phyloP scores from a whole-genome alignment of 37 sponge, comb jelly and placozoan species.

The Aplysina aerophoba region DNA sequence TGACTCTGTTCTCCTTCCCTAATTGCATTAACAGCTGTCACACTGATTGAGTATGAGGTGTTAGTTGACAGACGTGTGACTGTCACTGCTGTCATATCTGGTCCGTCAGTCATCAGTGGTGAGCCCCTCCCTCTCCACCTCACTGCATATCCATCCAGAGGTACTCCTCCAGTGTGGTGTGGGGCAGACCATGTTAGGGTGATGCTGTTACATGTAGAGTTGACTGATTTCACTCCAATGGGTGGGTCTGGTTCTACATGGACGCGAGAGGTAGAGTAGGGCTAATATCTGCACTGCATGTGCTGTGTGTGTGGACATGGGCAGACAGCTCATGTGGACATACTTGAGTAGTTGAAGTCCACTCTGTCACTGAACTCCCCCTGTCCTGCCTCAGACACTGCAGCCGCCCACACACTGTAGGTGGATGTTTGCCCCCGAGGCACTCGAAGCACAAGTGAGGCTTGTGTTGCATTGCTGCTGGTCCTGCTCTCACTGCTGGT shows the following conservation, averaged over 20 bases:
- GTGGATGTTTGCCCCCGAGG: too few species aligned
- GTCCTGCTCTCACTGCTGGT: too few species aligned
- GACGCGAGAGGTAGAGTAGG: too few species aligned
- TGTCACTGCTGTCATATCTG: neutral
- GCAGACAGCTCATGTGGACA: neutral
- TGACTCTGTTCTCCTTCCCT: too few species aligned
- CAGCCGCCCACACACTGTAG: slow-evolving; percentile 11
- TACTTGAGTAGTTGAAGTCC: neutral
- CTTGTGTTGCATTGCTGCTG: too few species aligned
- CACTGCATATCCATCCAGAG: neutral
- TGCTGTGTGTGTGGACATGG: too few species aligned
- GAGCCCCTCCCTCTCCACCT: neutral
- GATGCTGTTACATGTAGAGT: neutral
- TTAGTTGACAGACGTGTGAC: neutral
- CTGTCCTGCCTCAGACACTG: neutral
- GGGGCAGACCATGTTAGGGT: neutral
- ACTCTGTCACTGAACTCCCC: neutral
- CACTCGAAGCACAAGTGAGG: too few species aligned
- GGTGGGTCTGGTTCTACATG: neutral
- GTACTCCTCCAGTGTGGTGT: slow-evolving; percentile 4
- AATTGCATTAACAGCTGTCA: neutral
- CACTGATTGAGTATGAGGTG: neutral
- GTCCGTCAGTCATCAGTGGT: neutral
- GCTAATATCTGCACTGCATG: too few species aligned
- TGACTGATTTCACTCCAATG: neutral